These are phyloP conservation scores for Epirrhoe alternata DNA, from an alignment of 2,888 invertebrate species.

Conservation along the genomic window DNA sequence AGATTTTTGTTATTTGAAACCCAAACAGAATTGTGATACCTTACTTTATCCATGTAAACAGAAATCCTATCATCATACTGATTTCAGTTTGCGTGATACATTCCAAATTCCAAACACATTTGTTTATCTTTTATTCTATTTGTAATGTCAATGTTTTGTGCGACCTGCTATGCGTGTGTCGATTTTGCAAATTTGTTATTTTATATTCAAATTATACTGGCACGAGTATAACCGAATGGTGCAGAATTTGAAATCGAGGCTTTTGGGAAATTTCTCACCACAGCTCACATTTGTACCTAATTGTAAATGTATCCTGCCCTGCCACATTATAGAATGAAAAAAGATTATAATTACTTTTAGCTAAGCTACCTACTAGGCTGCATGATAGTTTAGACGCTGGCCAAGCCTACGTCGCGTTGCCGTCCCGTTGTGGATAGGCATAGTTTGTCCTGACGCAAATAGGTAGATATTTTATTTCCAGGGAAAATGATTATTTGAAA, in stretches of 20 bases:
- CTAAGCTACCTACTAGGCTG: too few relatives aligned
- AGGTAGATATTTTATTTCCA: too few relatives aligned
- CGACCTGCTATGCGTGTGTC: neutral
- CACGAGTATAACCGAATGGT: neutral
- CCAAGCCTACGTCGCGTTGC: too few relatives aligned
- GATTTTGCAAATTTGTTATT: neutral
- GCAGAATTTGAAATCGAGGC: neutral
- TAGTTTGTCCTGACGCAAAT: too few relatives aligned
- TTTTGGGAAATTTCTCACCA: neutral
- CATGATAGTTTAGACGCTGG: too few relatives aligned
- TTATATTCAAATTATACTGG: neutral
- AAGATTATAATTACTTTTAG: too few relatives aligned
- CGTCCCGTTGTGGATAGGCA: too few relatives aligned
- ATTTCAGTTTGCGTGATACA: constrained; percentile 3
- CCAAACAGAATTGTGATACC: neutral
- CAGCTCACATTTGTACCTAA: neutral
- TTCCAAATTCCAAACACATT: neutral
- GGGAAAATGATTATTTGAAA: too few relatives aligned
- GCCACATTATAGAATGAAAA: too few relatives aligned
- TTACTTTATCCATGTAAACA: constrained; percentile 1
- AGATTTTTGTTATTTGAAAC: constrained; percentile 12
- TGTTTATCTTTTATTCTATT: constrained; percentile 11
- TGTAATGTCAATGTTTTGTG: constrained; percentile 1
- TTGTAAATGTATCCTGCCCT: too few relatives aligned
- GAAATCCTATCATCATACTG: constrained; percentile 13